These are phyloP conservation scores for Meliscaeva auricollis DNA, from an alignment of 2,888 invertebrate genomes.

Conservation along the genomic window DNA sequence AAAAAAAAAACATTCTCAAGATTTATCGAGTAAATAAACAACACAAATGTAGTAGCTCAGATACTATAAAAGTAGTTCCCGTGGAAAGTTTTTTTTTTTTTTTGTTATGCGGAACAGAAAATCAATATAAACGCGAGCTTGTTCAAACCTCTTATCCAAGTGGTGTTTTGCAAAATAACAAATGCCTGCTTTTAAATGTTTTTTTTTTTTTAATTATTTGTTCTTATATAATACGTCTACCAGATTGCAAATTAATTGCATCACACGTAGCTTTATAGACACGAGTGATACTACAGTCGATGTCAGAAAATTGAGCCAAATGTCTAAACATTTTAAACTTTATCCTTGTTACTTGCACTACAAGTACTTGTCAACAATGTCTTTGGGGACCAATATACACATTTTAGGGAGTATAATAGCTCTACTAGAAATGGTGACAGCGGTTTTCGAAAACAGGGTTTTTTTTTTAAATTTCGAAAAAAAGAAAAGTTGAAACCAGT, in stretches of 20 bases:
- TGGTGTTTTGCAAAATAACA: conserved; percentile 1
- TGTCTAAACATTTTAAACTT: too few relatives aligned
- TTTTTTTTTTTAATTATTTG: not conserved
- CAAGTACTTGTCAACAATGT: too few relatives aligned
- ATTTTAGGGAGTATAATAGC: too few relatives aligned
- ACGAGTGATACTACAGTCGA: conserved; percentile 17
- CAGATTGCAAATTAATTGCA: conserved; percentile 55
- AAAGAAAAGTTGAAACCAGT: too few relatives aligned
- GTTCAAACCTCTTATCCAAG: not conserved
- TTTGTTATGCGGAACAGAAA: conserved; percentile 38
- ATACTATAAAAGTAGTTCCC: not conserved
- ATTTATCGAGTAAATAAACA: conserved; percentile 20
- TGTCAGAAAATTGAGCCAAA: conserved; percentile 4
- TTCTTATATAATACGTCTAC: conserved; percentile 52
- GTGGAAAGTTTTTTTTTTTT: not conserved
- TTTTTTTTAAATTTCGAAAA: too few relatives aligned
- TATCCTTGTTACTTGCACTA: too few relatives aligned
- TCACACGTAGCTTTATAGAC: conserved; percentile 20
- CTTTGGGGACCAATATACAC: too few relatives aligned
- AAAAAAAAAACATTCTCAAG: not conserved
- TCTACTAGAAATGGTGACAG: too few relatives aligned
- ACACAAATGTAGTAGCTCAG: conserved; percentile 1
- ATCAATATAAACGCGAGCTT: not conserved
- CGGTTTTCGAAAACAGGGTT: too few relatives aligned
- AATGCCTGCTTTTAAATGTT: conserved; percentile 28